Evolutionary conservation across 2,888 invertebrate genomes (phyloP).

Genomic region (Thymelicus sylvestris): DNA sequence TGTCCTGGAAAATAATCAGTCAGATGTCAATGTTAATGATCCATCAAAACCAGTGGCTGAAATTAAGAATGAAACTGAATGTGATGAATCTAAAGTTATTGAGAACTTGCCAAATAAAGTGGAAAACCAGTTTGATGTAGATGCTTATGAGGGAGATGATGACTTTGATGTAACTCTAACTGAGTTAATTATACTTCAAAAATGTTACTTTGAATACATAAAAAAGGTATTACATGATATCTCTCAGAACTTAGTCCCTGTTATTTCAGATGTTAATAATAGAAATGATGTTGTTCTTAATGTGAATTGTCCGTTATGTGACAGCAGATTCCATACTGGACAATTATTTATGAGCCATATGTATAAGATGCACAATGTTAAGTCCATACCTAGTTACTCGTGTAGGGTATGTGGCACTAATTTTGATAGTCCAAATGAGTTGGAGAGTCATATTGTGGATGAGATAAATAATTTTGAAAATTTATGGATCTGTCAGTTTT

Average conservation of each 20-base stretch:
- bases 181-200: constrained; percentile 73
- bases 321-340: constrained; percentile 54
- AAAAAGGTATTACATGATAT: constrained; percentile 56
- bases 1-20: constrained; percentile 8
- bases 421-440: constrained; percentile 66
- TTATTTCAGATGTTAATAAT: constrained; percentile 62
- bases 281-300: constrained; percentile 53
- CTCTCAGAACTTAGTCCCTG: constrained; percentile 59
- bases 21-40: constrained; percentile 40
- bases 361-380: constrained; percentile 69
- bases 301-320: constrained; percentile 66
- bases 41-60: constrained; percentile 51
- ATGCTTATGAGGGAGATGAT: constrained; percentile 67
- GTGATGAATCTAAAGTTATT: constrained; percentile 44
- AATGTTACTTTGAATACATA: constrained; percentile 74
- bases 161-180: constrained; percentile 77
- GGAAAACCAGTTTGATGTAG: constrained; percentile 42
- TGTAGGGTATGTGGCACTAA: constrained; percentile 72
- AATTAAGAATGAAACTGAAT: constrained; percentile 56
- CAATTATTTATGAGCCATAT: constrained; percentile 62
- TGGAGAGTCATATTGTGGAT: constrained; percentile 60
- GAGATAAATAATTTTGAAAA: constrained; percentile 74
- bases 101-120: constrained; percentile 42
- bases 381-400: constrained; percentile 61
- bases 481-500: constrained; percentile 81